A percentile compares a stretch with the other conserved stretches of the same genome.
These are phyloP conservation scores for Caenorhabditis imperialis DNA, from an alignment of 2,888 invertebrate genomes.

Conservation along the genomic window DNA sequence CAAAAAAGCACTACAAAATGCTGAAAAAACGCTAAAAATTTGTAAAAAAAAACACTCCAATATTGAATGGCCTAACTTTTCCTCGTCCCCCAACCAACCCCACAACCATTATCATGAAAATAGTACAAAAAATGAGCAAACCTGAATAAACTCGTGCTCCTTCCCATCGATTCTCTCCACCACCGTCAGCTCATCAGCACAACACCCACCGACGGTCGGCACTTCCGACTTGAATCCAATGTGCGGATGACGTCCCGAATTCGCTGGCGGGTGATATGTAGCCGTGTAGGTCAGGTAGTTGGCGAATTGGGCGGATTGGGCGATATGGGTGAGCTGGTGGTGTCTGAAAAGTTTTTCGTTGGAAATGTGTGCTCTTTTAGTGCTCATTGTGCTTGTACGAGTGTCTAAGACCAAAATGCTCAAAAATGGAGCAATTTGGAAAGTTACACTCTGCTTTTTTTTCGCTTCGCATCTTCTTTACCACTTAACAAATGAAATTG, in stretches of 20 bases:
- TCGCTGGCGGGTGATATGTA: slow-evolving; percentile 49
- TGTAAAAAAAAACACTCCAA: too few relatives aligned
- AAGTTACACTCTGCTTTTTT: slow-evolving; percentile 45
- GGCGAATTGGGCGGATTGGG: slow-evolving; percentile 24
- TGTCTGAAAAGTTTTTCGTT: slow-evolving; percentile 33
- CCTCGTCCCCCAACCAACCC: too few relatives aligned
- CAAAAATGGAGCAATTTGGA: slow-evolving; percentile 8
- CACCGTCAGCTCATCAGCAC: not conserved
- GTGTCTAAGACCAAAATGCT: slow-evolving; percentile 27
- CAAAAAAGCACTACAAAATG: too few relatives aligned
- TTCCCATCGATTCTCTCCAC: not conserved
- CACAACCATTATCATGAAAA: not conserved
- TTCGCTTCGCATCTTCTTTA: slow-evolving; percentile 41
- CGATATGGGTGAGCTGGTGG: slow-evolving; percentile 10
- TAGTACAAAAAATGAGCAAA: not conserved
- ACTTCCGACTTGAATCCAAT: slow-evolving; percentile 30
- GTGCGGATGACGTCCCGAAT: slow-evolving; percentile 19
- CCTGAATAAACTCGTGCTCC: slow-evolving; percentile 15
- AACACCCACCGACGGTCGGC: slow-evolving; percentile 28
- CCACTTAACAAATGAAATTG: too few relatives aligned
- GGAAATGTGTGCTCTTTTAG: too few relatives aligned
- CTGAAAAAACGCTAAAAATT: too few relatives aligned
- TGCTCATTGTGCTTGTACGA: slow-evolving; percentile 5
- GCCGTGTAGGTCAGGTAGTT: slow-evolving; percentile 37
- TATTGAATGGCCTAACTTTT: too few relatives aligned